phyloP scores from a whole-genome alignment of 1,140 invertebrate genomes.

The Drosophila willistoni region DNA sequence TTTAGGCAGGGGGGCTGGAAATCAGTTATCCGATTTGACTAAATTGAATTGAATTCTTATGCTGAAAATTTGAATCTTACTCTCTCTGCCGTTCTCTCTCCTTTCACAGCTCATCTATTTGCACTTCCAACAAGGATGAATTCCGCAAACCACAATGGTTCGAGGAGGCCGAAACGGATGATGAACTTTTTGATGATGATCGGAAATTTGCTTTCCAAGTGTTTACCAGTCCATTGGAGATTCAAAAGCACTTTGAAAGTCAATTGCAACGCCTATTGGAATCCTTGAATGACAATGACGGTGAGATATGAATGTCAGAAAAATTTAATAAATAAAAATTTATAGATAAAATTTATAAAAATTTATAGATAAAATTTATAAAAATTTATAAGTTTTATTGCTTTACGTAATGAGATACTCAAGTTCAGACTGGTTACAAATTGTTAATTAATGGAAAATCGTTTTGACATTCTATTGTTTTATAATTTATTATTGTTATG shows the following conservation, averaged over 20 bases:
- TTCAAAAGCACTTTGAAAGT: slow-evolving; percentile 84
- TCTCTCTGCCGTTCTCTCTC: background rate
- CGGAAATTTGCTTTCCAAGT: slow-evolving; percentile 83
- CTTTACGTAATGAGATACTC: too few species aligned
- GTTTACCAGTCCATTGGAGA: slow-evolving; percentile 83
- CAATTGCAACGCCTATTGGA: slow-evolving; percentile 83
- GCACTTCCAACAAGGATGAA: slow-evolving; percentile 73
- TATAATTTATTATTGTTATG: too few species aligned
- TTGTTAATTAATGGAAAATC: too few species aligned
- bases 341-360: background rate
- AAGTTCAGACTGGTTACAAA: too few species aligned
- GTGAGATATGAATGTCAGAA: slow-evolving; percentile 27
- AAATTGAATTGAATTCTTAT: slow-evolving; percentile 5
- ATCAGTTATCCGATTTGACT: slow-evolving; percentile 8
- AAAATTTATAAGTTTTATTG: background rate
- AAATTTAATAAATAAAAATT: background rate
- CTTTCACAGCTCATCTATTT: slow-evolving; percentile 45
- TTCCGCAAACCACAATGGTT: slow-evolving; percentile 82
- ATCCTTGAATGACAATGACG: slow-evolving; percentile 75
- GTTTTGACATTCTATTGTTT: too few species aligned
- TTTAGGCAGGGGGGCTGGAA: slow-evolving; percentile 14
- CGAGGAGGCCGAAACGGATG: slow-evolving; percentile 81
- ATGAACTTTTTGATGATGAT: slow-evolving; percentile 82
- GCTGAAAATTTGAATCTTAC: background rate
- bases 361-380: background rate